A percentile compares a stretch with the other conserved stretches of the same genome.
phyloP scores from a whole-genome alignment of 2,797 vertebrate genomes.

The Pipistrellus pygmaeus region DNA sequence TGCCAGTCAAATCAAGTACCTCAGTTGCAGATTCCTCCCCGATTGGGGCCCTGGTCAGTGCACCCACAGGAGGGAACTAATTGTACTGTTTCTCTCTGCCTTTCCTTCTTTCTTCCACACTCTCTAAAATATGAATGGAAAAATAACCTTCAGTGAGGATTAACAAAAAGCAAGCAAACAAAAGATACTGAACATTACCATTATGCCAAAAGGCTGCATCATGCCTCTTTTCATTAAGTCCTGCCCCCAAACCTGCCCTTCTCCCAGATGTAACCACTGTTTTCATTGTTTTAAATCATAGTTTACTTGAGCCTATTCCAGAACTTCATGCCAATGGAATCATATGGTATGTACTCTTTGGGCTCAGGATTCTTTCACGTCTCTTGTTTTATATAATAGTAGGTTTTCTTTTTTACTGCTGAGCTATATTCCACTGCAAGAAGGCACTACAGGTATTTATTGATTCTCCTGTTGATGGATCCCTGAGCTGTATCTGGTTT shows the following conservation, averaged over 20 bases:
- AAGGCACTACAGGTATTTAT: not conserved
- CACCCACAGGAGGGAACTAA: too few species aligned
- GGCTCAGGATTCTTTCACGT: not conserved
- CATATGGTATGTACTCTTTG: not conserved
- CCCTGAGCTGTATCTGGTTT: not conserved
- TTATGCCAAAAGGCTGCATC: not conserved
- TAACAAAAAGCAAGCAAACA: too few species aligned
- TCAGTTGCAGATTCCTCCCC: too few species aligned
- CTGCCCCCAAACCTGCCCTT: not conserved
- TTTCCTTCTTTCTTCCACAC: too few species aligned
- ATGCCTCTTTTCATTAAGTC: constrained; percentile 19
- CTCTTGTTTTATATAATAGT: not conserved
- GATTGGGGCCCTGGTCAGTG: too few species aligned
- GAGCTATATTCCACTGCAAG: not conserved
- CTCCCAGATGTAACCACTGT: not conserved
- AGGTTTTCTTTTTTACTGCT: not conserved
- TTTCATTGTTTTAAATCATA: not conserved
- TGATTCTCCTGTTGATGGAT: not conserved
- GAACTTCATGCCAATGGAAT: not conserved
- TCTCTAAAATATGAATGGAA: too few species aligned
- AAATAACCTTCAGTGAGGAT: too few species aligned
- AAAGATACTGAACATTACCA: not conserved
- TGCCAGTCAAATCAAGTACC: too few species aligned
- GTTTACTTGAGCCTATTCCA: not conserved
- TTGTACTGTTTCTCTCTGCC: too few species aligned